Base-by-base conservation (phyloP, 2,888 invertebrate species). In the Phortica magna region DNA sequence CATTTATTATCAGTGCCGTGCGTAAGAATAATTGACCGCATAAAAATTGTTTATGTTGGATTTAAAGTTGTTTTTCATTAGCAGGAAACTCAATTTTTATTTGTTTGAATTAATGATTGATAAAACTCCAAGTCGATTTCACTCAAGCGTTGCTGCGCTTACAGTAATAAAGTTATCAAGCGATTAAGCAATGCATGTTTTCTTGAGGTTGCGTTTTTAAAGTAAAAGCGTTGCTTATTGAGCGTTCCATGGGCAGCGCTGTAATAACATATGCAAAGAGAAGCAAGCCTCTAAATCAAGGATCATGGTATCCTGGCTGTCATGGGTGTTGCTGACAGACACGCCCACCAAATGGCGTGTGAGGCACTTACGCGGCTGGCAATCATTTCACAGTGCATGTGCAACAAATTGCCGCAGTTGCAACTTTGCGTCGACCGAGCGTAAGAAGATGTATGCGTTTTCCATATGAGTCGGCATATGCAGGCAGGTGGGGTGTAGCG, bases 261-360 rank as follows among this genome's bases (percentile, higher is more conserved):
- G 3, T 31, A 31, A 31, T 31, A 31, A 31, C 31, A 31, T 31
- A 31, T 4, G 2, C 31, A 31, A 2, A 31, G 31, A 31, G 4
- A 48, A 48, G 10, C 48, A 14, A 12, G 0, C 14, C 5, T 48
- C 48, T 48, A 48, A 6, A 48, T 14, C 48, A 12, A 48, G 9
- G 48, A 48, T 48, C 48, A 48, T 12, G 10, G 14, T 14, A 48
- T 48, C 48, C 9, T 48, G 9, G 9, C 39, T 39, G 41, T 31
- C 19, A 53, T 71, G 31, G 70, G 70, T 53, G 70, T 71, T 53
- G 14, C 55, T 53, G 22, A 6, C 31, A 14, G 53, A 22, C 55
- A 55, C 70, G 70, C 70, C 70, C 53, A 53, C 53, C 19, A 55
- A 53, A 53, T 55, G 70, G 55, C 67, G 67, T 67, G 41, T 42